These are phyloP conservation scores for Drosophila sproati DNA, from an alignment of 1,140 invertebrate genomes.

Conservation along the genomic window DNA sequence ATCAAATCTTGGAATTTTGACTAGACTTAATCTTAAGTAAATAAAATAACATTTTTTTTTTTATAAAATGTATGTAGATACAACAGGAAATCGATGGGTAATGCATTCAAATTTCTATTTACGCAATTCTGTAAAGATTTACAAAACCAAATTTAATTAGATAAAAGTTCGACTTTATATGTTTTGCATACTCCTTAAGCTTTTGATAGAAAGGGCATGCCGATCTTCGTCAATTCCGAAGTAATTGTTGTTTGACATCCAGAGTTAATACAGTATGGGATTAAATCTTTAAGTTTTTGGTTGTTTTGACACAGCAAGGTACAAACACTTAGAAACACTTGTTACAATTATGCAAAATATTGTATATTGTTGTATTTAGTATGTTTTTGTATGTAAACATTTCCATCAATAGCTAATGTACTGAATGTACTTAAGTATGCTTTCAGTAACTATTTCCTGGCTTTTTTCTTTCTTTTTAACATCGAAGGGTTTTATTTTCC, in stretches of 20 bases:
- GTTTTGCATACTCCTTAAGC: background rate
- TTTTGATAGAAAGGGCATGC: background rate
- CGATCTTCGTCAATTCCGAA: constrained; percentile 30
- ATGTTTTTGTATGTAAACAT: background rate
- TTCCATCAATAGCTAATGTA: background rate
- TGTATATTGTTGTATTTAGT: background rate
- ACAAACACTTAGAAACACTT: constrained; percentile 55
- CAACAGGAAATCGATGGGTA: no score
- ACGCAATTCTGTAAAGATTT: no score
- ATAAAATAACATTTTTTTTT: no score
- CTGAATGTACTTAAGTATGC: constrained; percentile 9
- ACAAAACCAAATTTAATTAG: background rate
- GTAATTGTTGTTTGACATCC: background rate
- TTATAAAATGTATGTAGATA: no score
- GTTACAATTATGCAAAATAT: constrained; percentile 52
- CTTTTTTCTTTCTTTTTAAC: constrained; percentile 13
- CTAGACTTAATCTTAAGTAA: no score
- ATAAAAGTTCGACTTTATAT: background rate
- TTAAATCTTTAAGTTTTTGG: constrained; percentile 5
- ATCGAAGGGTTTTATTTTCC: background rate
- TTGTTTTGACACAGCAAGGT: constrained; percentile 36
- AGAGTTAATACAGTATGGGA: constrained; percentile 6
- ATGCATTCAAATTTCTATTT: no score
- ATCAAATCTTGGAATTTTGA: no score
- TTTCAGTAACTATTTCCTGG: background rate